These are phyloP conservation scores for Perizoma affinitatum DNA, from an alignment of 2,888 invertebrate genomes.

Conservation along the genomic window DNA sequence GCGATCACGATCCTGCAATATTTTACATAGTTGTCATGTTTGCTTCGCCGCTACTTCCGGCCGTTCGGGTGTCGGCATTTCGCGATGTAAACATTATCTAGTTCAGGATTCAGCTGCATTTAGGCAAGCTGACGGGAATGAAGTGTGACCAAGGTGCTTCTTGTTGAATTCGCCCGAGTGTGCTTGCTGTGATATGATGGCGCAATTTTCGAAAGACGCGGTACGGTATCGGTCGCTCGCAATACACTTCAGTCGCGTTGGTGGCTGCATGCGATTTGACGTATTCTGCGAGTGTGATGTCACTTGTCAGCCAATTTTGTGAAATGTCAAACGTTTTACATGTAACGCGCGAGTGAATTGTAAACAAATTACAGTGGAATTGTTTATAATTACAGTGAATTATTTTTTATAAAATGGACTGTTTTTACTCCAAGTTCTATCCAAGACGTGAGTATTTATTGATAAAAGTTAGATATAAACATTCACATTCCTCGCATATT, in stretches of 20 bases:
- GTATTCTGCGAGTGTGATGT: conserved; percentile 83
- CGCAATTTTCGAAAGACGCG: conserved; percentile 86
- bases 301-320: conserved; percentile 82
- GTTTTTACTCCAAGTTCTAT: conserved; percentile 83
- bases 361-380: conserved; percentile 80
- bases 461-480: conserved; percentile 69
- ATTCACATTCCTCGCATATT: conserved; percentile 76
- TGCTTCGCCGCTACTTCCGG: conserved; percentile 85
- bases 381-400: conserved; percentile 72
- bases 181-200: conserved; percentile 83
- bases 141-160: conserved; percentile 82
- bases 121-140: conserved; percentile 77
- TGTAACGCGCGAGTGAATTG: conserved; percentile 78
- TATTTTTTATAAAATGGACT: conserved; percentile 73
- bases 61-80: conserved; percentile 82
- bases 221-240: conserved; percentile 83
- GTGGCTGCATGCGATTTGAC: conserved; percentile 84
- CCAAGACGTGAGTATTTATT: conserved; percentile 82
- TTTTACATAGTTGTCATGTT: conserved; percentile 91
- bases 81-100: conserved; percentile 84
- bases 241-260: conserved; percentile 85
- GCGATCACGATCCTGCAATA: conserved; percentile 90
- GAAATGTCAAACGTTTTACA: conserved; percentile 81
- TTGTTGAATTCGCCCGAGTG: conserved; percentile 83
- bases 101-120: conserved; percentile 74